These are phyloP conservation scores for Trinorchestia longiramus DNA, from an alignment of 1,140 invertebrate genomes.

Conservation along the genomic window DNA sequence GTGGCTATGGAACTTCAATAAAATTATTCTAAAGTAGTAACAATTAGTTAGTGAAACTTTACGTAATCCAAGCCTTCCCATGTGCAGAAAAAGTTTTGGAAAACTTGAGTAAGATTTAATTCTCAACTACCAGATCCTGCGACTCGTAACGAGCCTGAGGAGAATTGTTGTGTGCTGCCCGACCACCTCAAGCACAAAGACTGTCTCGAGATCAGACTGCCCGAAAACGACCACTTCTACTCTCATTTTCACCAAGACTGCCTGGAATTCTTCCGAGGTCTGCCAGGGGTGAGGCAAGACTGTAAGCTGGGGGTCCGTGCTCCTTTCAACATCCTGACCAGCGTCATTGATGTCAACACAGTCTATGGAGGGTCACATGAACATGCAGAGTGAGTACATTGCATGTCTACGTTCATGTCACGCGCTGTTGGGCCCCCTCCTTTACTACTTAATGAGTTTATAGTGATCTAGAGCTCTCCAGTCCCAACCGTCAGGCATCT, in stretches of 20 bases:
- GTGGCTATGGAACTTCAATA: too few species aligned
- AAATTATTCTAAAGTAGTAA: too few species aligned
- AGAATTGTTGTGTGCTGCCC: slow-evolving; percentile 76
- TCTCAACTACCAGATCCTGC: slow-evolving; percentile 68
- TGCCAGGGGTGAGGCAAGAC: slow-evolving; percentile 66
- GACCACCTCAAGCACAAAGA: slow-evolving; percentile 85
- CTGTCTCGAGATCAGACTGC: slow-evolving; percentile 90
- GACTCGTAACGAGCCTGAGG: slow-evolving; percentile 75
- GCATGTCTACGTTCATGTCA: too few species aligned
- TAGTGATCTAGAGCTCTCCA: too few species aligned
- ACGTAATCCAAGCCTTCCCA: too few species aligned
- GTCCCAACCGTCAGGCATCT: too few species aligned
- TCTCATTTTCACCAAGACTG: slow-evolving; percentile 77
- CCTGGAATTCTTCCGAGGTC: slow-evolving; percentile 73
- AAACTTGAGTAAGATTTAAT: neutral
- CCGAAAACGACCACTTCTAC: slow-evolving; percentile 92
- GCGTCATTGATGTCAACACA: slow-evolving; percentile 73
- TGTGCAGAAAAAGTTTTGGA: neutral
- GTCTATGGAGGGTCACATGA: slow-evolving; percentile 70
- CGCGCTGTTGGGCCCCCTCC: too few species aligned
- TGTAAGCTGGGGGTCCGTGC: slow-evolving; percentile 69
- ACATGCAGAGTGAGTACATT: slow-evolving; percentile 59
- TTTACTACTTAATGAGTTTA: too few species aligned
- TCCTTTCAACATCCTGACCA: slow-evolving; percentile 72
- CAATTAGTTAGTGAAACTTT: too few species aligned